Conservation (phyloP, 2,797 vertebrate genomes). For the Trematomus bernacchii region DNA sequence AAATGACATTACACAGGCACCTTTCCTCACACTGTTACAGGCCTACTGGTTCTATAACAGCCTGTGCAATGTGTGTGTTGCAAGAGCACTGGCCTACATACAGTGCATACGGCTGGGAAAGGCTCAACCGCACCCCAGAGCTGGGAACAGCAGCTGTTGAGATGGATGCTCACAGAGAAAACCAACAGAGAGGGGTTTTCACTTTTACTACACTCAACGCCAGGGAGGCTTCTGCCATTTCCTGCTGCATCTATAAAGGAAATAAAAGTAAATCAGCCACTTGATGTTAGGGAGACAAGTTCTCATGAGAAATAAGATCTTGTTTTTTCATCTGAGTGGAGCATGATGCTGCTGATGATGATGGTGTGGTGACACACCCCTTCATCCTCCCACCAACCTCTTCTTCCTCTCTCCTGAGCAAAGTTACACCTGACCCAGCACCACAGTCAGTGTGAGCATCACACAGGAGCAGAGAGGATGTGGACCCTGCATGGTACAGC, state of each 20-base stretch:
- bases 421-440: slow-evolving; percentile 59
- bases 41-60: slow-evolving; percentile 71
- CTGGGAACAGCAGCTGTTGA: slow-evolving; percentile 81
- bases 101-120: slow-evolving; percentile 66
- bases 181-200: slow-evolving; percentile 70
- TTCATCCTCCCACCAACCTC: slow-evolving; percentile 39
- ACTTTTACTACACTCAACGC: slow-evolving; percentile 57
- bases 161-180: slow-evolving; percentile 76
- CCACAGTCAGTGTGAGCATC: slow-evolving; percentile 16
- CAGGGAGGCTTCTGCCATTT: slow-evolving; percentile 31
- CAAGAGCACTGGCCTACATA: slow-evolving; percentile 81
- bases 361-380: slow-evolving; percentile 59
- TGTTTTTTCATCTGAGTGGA: slow-evolving; percentile 33
- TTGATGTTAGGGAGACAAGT: slow-evolving; percentile 11
- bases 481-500: slow-evolving; percentile 14
- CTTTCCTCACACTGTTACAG: slow-evolving; percentile 46
- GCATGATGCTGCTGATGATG: slow-evolving; percentile 39
- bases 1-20: slow-evolving; percentile 65
- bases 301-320: slow-evolving; percentile 23
- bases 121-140: slow-evolving; percentile 83
- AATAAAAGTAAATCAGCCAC: slow-evolving; percentile 14
- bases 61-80: slow-evolving; percentile 70
- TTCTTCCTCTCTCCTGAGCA: slow-evolving; percentile 33
- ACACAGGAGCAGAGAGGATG: slow-evolving; percentile 10
- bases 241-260: slow-evolving; percentile 44